Conservation (phyloP, 2,797 vertebrate genomes). For the Sarcoramphus papa region DNA sequence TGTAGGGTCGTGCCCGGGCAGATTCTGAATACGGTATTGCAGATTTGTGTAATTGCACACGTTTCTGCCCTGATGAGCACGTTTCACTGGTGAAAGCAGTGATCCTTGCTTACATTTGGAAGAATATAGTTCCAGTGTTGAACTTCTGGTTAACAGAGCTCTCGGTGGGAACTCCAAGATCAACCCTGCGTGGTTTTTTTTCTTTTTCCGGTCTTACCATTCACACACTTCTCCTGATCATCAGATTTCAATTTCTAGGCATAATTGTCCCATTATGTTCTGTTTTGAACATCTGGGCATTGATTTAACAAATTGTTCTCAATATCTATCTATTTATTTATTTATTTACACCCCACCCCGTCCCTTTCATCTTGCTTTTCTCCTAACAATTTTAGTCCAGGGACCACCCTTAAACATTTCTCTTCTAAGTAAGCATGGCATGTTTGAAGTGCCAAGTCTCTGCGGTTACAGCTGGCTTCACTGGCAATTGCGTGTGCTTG, state of each 20-base stretch:
- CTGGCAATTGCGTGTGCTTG: neutral
- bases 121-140: neutral
- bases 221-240: neutral
- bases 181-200: neutral
- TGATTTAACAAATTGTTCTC: neutral
- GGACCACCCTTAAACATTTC: neutral
- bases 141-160: neutral
- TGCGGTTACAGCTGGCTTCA: neutral
- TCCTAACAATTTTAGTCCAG: neutral
- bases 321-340: neutral
- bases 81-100: neutral
- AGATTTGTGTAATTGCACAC: accelerated
- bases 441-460: neutral
- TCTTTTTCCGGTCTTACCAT: neutral
- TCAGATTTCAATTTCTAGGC: neutral
- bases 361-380: neutral
- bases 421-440: neutral
- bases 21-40: neutral
- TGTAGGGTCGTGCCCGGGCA: neutral
- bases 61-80: neutral
- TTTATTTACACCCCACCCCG: neutral
- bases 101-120: neutral
- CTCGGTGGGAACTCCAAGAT: neutral
- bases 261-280: neutral
- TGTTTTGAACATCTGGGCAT: neutral